Evolutionary conservation across 1,140 invertebrate species (phyloP).

Genomic region (Tribolium castaneum): DNA sequence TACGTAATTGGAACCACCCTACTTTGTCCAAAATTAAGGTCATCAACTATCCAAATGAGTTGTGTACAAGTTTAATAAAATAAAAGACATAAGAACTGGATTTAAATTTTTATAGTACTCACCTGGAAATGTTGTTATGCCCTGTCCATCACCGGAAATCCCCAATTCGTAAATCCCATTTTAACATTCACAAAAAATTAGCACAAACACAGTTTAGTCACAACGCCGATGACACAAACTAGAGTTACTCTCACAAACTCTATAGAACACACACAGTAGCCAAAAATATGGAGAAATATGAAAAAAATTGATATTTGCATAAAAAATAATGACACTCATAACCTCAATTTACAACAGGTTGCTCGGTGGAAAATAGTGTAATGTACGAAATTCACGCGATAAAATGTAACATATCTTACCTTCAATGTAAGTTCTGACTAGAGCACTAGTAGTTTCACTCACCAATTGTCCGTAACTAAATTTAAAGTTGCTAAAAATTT

Average conservation of each 20-base stretch:
- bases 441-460: constrained; percentile 17
- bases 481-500: constrained; percentile 32
- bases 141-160: not conserved
- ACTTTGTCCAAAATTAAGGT: too few relatives aligned
- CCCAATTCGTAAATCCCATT: not conserved
- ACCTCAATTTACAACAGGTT: constrained; percentile 42
- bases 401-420: not conserved
- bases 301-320: not conserved
- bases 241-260: not conserved
- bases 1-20: too few relatives aligned
- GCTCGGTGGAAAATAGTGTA: not conserved
- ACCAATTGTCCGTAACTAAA: constrained; percentile 33
- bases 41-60: too few relatives aligned
- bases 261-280: not conserved
- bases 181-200: not conserved
- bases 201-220: not conserved
- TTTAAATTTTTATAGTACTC: not conserved
- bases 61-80: too few relatives aligned
- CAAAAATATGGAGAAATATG: not conserved
- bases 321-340: constrained; percentile 1
- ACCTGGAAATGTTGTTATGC: not conserved
- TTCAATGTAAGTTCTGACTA: not conserved
- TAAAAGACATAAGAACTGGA: too few relatives aligned
- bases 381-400: not conserved
- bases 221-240: not conserved